phyloP scores from a whole-genome alignment of 2,888 invertebrate genomes.

The Morinoia aosen region DNA sequence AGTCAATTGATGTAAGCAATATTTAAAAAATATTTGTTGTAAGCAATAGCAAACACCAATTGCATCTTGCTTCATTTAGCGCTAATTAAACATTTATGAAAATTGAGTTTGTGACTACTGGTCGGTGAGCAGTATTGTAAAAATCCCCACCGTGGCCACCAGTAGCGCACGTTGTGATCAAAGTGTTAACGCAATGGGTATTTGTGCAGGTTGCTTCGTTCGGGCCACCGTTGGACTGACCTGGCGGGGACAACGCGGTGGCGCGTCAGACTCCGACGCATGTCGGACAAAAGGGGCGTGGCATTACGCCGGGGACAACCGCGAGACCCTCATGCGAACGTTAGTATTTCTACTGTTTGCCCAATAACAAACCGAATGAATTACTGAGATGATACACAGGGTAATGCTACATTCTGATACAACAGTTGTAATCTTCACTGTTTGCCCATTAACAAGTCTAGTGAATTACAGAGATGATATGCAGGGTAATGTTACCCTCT shows the following conservation, averaged over 20 bases:
- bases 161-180: no score
- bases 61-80: no score
- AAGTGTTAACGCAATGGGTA: neutral
- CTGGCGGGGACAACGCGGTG: neutral
- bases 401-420: neutral
- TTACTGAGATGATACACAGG: no score
- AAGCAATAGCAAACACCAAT: no score
- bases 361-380: no score
- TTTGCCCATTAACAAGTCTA: no score
- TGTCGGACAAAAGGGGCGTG: neutral
- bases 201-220: neutral
- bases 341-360: neutral
- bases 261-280: neutral
- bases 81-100: no score
- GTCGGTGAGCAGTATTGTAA: neutral
- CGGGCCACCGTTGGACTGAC: neutral
- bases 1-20: no score
- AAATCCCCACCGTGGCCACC: no score
- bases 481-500: neutral
- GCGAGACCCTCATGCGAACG: constrained; percentile 21
- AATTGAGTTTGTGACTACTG: no score
- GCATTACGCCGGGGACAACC: constrained; percentile 12
- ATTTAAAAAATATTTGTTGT: no score
- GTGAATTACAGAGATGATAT: neutral
- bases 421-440: no score